Conservation (phyloP, 1,140 invertebrate genomes). For the Aphaenogaster ashmeadi region DNA sequence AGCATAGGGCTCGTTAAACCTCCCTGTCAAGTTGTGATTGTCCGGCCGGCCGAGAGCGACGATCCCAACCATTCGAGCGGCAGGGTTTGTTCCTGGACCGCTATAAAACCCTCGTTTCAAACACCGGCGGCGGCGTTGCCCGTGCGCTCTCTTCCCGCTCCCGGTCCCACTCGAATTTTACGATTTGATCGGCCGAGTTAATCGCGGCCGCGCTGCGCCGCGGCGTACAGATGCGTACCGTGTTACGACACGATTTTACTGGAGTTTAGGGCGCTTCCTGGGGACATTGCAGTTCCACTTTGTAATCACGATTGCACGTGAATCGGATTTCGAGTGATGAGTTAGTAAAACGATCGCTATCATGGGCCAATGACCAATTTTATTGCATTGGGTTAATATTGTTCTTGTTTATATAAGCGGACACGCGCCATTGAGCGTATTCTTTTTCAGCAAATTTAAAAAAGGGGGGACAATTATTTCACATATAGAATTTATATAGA, state of each 20-base stretch:
- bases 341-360: conserved; percentile 16
- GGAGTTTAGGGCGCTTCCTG: conserved; percentile 61
- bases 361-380: background rate
- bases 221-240: conserved; percentile 49
- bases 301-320: conserved; percentile 14
- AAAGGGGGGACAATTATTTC: background rate
- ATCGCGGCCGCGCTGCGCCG: conserved; percentile 65
- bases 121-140: conserved; percentile 39
- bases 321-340: conserved; percentile 28
- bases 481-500: background rate
- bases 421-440: background rate
- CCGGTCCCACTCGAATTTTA: conserved; percentile 80
- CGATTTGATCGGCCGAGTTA: conserved; percentile 83
- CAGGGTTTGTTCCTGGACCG: conserved; percentile 81
- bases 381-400: background rate
- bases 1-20: conserved; percentile 87
- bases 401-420: background rate
- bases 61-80: conserved; percentile 79
- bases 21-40: conserved; percentile 87
- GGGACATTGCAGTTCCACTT: conserved; percentile 25
- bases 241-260: conserved; percentile 63
- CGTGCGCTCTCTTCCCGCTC: conserved; percentile 6
- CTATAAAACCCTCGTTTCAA: conserved; percentile 84
- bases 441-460: background rate
- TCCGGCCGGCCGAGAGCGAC: conserved; percentile 79